Evolutionary conservation across 2,888 invertebrate genomes (phyloP).

Genomic region (Megamerina dolium): DNA sequence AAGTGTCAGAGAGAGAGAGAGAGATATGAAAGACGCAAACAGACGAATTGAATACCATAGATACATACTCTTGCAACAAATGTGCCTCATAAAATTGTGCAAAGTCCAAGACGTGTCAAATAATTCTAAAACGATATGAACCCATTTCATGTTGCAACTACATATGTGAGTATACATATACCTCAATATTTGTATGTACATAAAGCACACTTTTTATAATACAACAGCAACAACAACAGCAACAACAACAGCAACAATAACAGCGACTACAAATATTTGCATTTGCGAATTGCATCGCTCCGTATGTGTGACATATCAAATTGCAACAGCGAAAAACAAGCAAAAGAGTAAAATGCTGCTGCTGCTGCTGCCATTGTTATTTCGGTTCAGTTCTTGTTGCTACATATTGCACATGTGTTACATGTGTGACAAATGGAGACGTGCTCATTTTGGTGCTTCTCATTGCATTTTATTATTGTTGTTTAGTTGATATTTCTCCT

Average conservation of each 20-base stretch:
- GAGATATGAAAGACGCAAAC: no score
- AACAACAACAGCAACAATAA: constrained; percentile 12
- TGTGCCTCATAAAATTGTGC: constrained; percentile 30
- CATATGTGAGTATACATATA: no score
- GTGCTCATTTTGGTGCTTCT: constrained; percentile 12
- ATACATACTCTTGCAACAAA: not conserved
- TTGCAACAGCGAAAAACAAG: no score
- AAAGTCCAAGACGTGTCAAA: constrained; percentile 44
- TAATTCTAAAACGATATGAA: constrained; percentile 43
- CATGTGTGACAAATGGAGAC: constrained; percentile 14
- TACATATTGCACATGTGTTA: no score
- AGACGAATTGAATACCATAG: not conserved
- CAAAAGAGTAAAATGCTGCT: constrained; percentile 1
- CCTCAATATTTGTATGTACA: no score
- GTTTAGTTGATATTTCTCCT: not conserved
- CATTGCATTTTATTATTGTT: constrained; percentile 1
- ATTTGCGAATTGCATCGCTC: no score
- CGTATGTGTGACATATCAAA: no score
- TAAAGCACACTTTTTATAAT: not conserved
- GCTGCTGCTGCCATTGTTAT: not conserved
- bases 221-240: constrained; percentile 7
- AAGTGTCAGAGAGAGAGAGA: not conserved
- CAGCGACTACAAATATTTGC: no score
- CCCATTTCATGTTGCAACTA: constrained; percentile 38
- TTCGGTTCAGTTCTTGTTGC: no score